These are phyloP conservation scores for Machimus rusticus DNA, from an alignment of 2,888 invertebrate species.

Conservation along the genomic window DNA sequence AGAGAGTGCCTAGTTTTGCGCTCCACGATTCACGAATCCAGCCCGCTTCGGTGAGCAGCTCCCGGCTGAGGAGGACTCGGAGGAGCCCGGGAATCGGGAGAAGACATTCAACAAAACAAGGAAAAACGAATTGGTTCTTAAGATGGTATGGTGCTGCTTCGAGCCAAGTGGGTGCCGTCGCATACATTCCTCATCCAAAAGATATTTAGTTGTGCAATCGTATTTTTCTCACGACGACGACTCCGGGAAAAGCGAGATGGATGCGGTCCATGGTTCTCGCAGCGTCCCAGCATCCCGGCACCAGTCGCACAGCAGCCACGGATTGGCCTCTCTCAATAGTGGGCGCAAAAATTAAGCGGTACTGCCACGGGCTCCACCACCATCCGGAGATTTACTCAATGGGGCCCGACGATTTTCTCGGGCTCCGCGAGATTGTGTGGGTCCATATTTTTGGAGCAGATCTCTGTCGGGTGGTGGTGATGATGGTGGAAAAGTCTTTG, in stretches of 20 bases:
- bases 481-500: slow-evolving; percentile 45
- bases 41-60: neutral
- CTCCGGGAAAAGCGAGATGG: slow-evolving; percentile 25
- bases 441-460: neutral
- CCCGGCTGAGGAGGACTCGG: neutral
- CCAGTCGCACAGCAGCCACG: neutral
- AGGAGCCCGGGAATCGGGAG: neutral
- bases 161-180: neutral
- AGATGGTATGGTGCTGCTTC: slow-evolving; percentile 1
- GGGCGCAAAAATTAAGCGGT: neutral
- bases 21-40: neutral
- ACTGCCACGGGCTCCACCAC: neutral
- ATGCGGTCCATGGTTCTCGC: slow-evolving; percentile 29
- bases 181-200: neutral
- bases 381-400: slow-evolving; percentile 14
- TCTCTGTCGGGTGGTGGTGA: slow-evolving; percentile 13
- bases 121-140: neutral
- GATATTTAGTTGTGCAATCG: neutral
- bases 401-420: neutral
- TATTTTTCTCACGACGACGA: slow-evolving; percentile 10
- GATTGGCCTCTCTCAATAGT: slow-evolving; percentile 12
- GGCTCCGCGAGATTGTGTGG: neutral
- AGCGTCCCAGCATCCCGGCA: neutral
- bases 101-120: neutral
- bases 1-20: neutral